Conservation (phyloP, 2,113 vertebrate genomes). For the Oxyura jamaicensis region DNA sequence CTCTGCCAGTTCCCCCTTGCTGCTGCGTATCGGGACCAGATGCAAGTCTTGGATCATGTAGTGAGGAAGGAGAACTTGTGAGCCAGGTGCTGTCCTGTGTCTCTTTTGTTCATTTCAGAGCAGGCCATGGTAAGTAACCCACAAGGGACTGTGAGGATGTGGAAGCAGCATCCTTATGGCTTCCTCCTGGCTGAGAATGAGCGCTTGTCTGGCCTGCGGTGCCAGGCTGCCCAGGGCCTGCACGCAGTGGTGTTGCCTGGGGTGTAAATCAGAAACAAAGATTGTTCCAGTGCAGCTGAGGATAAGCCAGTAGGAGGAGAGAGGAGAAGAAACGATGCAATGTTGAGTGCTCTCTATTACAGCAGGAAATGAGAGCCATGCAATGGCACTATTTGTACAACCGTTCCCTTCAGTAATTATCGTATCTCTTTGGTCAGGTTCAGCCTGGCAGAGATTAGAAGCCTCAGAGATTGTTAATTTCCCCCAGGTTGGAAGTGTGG, state of each 20-base stretch:
- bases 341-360: neutral
- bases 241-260: neutral
- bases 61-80: neutral
- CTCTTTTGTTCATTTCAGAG: neutral
- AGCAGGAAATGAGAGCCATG: neutral
- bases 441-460: neutral
- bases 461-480: neutral
- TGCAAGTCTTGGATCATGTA: accelerated
- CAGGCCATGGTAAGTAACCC: neutral
- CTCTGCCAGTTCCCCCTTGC: neutral
- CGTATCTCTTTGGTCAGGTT: neutral
- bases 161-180: accelerated
- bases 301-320: neutral
- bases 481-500: neutral
- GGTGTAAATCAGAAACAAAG: neutral
- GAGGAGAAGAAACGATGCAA: neutral
- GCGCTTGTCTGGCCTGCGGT: accelerated
- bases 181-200: neutral
- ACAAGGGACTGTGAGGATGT: neutral
- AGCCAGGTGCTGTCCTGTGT: neutral
- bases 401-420: neutral
- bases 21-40: accelerated
- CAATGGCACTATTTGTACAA: neutral
- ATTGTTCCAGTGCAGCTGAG: neutral
- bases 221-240: no score